phyloP scores from a whole-genome alignment of 2,797 vertebrate species.

The Cyclopterus lumpus region DNA sequence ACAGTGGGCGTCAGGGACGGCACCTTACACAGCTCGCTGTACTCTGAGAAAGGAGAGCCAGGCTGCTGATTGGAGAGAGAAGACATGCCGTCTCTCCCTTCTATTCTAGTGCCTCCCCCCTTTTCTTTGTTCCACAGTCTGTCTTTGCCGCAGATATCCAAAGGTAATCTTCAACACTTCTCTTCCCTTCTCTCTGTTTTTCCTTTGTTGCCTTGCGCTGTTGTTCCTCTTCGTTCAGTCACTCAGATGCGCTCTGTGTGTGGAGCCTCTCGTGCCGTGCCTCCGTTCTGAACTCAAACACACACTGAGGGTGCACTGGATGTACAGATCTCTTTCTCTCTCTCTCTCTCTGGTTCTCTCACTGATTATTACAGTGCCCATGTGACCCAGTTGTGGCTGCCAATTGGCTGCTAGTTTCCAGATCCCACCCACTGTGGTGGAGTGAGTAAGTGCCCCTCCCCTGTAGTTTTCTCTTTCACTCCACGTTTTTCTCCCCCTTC shows the following conservation, averaged over 20 bases:
- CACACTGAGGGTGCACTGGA: slow-evolving; percentile 70
- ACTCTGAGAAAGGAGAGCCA: slow-evolving; percentile 85
- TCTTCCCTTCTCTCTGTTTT: slow-evolving; percentile 38
- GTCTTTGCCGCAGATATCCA: slow-evolving; percentile 46
- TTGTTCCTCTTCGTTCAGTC: slow-evolving; percentile 39
- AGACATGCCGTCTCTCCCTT: slow-evolving; percentile 85
- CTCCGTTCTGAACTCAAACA: slow-evolving; percentile 68
- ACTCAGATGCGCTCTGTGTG: slow-evolving; percentile 49
- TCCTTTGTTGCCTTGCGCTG: slow-evolving; percentile 48
- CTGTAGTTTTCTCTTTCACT: slow-evolving; percentile 57
- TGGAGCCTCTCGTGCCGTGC: slow-evolving; percentile 30
- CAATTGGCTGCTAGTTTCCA: slow-evolving; percentile 66
- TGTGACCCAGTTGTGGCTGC: slow-evolving; percentile 73
- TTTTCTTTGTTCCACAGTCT: slow-evolving; percentile 50
- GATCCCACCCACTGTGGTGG: slow-evolving; percentile 72
- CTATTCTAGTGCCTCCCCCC: slow-evolving; percentile 50
- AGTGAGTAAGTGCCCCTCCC: slow-evolving; percentile 73
- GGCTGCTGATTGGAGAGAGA: slow-evolving; percentile 89
- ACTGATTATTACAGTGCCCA: slow-evolving; percentile 65
- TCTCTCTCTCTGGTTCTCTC: slow-evolving; percentile 53
- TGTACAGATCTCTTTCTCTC: slow-evolving; percentile 61
- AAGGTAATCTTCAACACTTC: slow-evolving; percentile 42
- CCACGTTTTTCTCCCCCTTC: slow-evolving; percentile 36
- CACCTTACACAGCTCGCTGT: slow-evolving; percentile 87
- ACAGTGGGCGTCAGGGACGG: slow-evolving; percentile 72